A percentile compares a stretch with the other conserved stretches of the same genome.
Conservation (phyloP, 35 echinoderm and acorn worm genomes). For the Lytechinus variegatus region DNA sequence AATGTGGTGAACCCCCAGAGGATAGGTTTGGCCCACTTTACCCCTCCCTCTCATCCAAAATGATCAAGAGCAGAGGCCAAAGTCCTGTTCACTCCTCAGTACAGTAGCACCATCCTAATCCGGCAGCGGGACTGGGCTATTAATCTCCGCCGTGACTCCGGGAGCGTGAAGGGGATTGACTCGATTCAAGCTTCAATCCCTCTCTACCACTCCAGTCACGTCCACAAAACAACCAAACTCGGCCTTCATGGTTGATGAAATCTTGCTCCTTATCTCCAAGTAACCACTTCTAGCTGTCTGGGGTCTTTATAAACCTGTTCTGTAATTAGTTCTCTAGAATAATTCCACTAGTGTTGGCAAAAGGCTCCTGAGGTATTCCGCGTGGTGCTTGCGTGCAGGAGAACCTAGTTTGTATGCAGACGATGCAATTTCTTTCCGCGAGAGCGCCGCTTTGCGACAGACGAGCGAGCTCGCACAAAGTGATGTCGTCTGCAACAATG, state of each 20-base stretch:
- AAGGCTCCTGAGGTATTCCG: neutral
- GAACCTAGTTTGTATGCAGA: neutral
- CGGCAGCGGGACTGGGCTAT: neutral
- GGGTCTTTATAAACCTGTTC: neutral
- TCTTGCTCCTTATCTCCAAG: neutral
- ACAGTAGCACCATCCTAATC: neutral
- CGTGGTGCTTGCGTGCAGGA: neutral
- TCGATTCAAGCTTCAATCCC: neutral
- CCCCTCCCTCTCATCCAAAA: neutral
- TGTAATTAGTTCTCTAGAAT: neutral
- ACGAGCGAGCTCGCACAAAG: neutral
- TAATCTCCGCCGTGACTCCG: constrained; percentile 7
- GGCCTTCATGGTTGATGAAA: neutral
- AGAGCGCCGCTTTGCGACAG: neutral
- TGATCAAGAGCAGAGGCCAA: neutral
- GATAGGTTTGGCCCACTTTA: constrained; percentile 1
- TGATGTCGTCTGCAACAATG: neutral
- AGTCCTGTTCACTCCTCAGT: neutral
- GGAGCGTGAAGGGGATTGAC: neutral
- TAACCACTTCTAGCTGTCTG: neutral
- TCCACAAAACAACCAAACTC: constrained; percentile 2
- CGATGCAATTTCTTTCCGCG: neutral
- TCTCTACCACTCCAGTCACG: neutral
- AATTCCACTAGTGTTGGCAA: neutral
- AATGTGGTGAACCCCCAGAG: neutral